Evolutionary conservation across 2,888 invertebrate species (phyloP), one percentile per base, ranked within the genome.

Genomic region (Sarcophaga carnaria): DNA sequence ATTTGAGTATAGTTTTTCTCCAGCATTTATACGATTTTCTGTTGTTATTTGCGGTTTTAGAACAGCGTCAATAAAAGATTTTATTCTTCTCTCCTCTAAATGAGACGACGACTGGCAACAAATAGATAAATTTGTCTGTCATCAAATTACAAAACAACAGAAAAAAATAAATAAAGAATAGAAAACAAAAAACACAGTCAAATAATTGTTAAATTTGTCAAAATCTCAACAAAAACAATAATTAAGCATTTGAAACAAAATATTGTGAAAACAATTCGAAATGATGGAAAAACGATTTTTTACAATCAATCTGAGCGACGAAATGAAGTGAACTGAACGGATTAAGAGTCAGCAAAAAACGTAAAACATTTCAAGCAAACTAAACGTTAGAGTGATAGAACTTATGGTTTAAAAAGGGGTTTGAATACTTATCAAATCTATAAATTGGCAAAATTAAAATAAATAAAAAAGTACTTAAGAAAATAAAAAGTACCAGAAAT

Each of bases 51-150:
- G 54, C 54, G 66, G 66, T 66, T 66, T 66, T 66, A 66, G 37
- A 27, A 66, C 66, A 37, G 27, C 66, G 66, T 66, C 37, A 37
- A 66, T 66, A 66, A 66, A 66, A 66, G 66, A 66, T 66, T 14
- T 66, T 45, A 17, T 66, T 37, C 37, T 37, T 2, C 37, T 54
- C 54, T 37, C 4, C 27, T 12, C 49, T 0, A 66, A 66, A 27
- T 66, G 12, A 17, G 27, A 64, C 64, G 17, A 64, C 64, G 27
- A 22, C 27, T 64, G 27, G 64, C 25, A 64, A 64, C 64, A 64
- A 64, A 66, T 37, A 66, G 25, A 37, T 14, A 37, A 66, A 37
- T 66, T 66, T 37, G 17, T 66, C 22, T 37, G 66, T 66, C 66
- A 66, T 66, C 37, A 66, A 27, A 66, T 66, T 37, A 54, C 12